Evolutionary conservation across 2,888 invertebrate species (phyloP), one percentile per base, ranked within the genome.

Genomic region (Spatulosminthurus flaviceps): DNA sequence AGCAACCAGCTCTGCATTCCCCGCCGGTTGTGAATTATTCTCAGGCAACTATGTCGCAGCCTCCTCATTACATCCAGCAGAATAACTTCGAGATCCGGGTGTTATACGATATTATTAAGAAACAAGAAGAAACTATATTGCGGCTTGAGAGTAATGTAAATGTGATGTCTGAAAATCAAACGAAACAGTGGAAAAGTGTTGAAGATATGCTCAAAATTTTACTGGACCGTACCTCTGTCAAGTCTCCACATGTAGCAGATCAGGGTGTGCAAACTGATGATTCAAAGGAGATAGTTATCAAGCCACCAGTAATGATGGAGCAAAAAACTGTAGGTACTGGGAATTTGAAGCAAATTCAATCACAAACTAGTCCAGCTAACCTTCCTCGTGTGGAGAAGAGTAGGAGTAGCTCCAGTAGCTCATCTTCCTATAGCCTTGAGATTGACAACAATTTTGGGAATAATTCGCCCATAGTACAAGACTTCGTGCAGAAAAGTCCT

Each of bases 21-120:
- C 1, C 28, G 5, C 21, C 0, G 26, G 28, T 51, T 26, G n/a
- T n/a, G n/a, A n/a, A n/a, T n/a, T n/a, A n/a, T n/a, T n/a, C n/a
- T n/a, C n/a, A n/a, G n/a, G n/a, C n/a, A n/a, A n/a, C n/a, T n/a
- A n/a, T n/a, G n/a, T n/a, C n/a, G n/a, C 22, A 64, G 22, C 64
- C 11, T 2, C 5, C 34, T 34, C 22, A 64, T 2, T n/a, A 11
- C 4, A 19, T 13, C 9, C 42, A 76, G 9, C 22, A 42, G 19
- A 67, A 24, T 21, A 66, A 34, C 42, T 67, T 76, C 42, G 75
- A 76, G 66, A 66, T 67, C 1, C 75, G 64, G 34, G 67, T 76
- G 21, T 66, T 76, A 28, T 76, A 76, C 42, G 75, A 76, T 66
- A n/a, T 76, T n/a, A 76, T 76, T 26, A 76, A 76, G 34, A 76